Conservation (phyloP, 2,888 invertebrate genomes). For the Diaperis boleti region DNA sequence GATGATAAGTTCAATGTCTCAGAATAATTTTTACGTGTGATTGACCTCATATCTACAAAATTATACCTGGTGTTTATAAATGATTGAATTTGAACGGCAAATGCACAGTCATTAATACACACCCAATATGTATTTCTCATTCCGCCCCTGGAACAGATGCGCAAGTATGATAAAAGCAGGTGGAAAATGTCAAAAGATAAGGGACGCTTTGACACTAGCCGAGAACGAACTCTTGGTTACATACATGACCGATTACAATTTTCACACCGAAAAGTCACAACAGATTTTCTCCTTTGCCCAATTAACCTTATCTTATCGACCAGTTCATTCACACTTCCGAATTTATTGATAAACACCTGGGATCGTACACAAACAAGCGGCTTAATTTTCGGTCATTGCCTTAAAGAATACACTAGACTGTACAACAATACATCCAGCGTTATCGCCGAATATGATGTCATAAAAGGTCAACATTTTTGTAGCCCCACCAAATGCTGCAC, state of each 20-base stretch:
- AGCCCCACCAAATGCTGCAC: constrained; percentile 9
- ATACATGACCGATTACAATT: neutral
- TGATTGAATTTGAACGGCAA: too few species aligned
- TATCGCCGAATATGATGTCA: constrained; percentile 2
- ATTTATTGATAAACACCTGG: constrained; percentile 20
- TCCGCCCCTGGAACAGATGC: constrained; percentile 7
- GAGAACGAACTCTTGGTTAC: constrained; percentile 21
- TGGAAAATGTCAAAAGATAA: constrained; percentile 28
- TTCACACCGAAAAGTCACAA: neutral
- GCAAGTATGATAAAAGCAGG: constrained; percentile 24
- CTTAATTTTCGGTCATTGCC: constrained; percentile 27
- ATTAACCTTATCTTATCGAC: constrained; percentile 19
- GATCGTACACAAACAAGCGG: constrained; percentile 10
- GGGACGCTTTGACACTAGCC: constrained; percentile 32
- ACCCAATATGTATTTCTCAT: too few species aligned
- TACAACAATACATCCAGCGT: constrained; percentile 3
- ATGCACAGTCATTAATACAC: too few species aligned
- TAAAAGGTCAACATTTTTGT: constrained; percentile 29
- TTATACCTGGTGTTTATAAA: too few species aligned
- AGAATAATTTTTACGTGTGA: too few species aligned
- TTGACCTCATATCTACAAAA: too few species aligned
- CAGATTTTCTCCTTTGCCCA: neutral
- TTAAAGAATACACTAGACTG: constrained; percentile 1
- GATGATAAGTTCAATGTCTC: too few species aligned
- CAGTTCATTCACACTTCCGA: constrained; percentile 12